Evolutionary conservation across 2,113 vertebrate species (phyloP).

Genomic region (Leucopsar rothschildi): DNA sequence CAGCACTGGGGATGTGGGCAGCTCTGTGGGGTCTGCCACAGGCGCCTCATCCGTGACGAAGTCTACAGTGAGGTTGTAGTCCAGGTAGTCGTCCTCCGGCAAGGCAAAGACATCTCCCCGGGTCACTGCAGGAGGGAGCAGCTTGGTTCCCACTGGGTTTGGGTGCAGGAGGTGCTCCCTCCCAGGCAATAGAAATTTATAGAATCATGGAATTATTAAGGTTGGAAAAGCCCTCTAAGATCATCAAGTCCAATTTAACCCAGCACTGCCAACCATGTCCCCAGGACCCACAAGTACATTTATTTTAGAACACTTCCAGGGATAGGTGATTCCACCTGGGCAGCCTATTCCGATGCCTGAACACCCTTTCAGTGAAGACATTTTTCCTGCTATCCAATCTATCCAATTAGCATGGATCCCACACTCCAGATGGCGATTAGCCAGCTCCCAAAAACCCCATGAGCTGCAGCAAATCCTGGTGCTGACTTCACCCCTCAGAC

Average conservation of each 20-base stretch:
- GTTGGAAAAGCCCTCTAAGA: not conserved
- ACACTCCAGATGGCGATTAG: rapidly evolving
- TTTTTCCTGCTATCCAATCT: not conserved
- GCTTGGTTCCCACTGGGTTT: not conserved
- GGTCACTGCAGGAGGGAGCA: constrained; percentile 66
- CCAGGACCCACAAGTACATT: not conserved
- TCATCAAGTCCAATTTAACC: not conserved
- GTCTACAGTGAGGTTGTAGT: not conserved
- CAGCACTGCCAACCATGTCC: not conserved
- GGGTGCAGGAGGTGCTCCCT: not conserved
- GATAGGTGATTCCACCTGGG: not conserved
- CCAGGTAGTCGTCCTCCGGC: constrained; percentile 83
- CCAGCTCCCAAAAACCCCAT: rapidly evolving
- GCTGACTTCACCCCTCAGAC: not conserved
- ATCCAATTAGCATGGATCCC: rapidly evolving
- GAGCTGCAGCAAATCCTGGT: not conserved
- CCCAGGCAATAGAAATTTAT: rapidly evolving
- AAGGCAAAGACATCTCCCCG: constrained; percentile 87
- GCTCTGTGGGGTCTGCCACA: not conserved
- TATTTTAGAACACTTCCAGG: not conserved
- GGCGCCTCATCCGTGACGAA: rapidly evolving
- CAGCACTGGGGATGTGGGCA: rapidly evolving
- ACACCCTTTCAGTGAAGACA: not conserved
- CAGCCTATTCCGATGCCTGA: not conserved
- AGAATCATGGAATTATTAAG: not conserved